Base-by-base conservation (phyloP, 2,797 vertebrate species). In the Alca torda region DNA sequence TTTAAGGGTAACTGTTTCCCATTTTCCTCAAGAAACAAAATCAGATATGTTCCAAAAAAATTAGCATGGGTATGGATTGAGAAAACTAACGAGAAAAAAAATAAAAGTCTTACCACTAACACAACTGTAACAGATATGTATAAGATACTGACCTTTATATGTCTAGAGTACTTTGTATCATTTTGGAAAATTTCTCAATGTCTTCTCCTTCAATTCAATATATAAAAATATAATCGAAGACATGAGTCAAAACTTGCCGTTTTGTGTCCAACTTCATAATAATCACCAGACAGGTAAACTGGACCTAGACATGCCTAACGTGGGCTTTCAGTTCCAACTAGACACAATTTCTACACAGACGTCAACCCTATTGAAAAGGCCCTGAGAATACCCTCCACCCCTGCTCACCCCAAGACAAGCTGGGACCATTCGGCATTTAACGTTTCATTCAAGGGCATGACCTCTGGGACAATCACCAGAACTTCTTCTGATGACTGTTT, bases 241-340 rank as follows among this genome's bases (percentile, higher is more conserved):
- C 19, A 9, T 3, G 0, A 63, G 15, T 21, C 57, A 59, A 23
- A 79, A 28, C 3, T 3, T 56, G n/a, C 4, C 3, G 2, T 18
- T 74, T 46, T 43, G 16, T 18, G 8, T 26, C 75, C 25, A 37
- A 6, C 10, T 48, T 24, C 10, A 25, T 26, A 21, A 31, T 6
- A 48, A 54, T 11, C 50, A 21, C 28, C 31, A n/a, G 11, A 1
- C 6, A 15, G 8, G 5, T 1, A 31, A 70, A 17, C 16, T 53
- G 33, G 26, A 35, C 26, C 3, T 26, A 9, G 59, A 4, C 7
- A 4, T 25, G 12, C 9, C 43, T 68, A 43, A 9, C 0, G 0
- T 4, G 31, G 17, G 35, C 45, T 74, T 35, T 48, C 16, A 31
- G 0, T 45, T 61, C 46, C 70, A 54, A 3, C 1, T 11, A 63